Evolutionary conservation across 2,888 invertebrate species (phyloP).

Genomic region (Philereme transversata): DNA sequence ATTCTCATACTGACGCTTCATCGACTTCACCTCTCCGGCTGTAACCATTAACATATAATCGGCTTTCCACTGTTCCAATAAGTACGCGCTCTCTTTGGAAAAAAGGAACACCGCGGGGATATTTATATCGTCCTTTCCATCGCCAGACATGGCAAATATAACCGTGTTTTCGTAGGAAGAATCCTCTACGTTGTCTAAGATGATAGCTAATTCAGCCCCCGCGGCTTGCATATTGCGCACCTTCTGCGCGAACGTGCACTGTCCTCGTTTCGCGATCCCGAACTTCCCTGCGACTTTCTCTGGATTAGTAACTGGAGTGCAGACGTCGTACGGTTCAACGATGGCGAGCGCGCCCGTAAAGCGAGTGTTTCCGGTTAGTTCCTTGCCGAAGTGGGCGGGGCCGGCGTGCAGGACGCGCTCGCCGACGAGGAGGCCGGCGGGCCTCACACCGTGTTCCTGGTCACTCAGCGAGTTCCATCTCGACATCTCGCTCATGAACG

Average conservation of each 20-base stretch:
- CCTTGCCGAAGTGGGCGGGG: slow-evolving; percentile 95
- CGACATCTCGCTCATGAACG: slow-evolving; percentile 99
- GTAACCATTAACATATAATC: slow-evolving; percentile 83
- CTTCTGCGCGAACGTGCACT: slow-evolving; percentile 98
- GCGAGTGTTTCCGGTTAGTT: slow-evolving; percentile 86
- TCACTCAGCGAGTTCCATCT: slow-evolving; percentile 92
- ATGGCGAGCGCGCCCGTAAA: slow-evolving; percentile 86
- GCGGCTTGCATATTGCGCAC: slow-evolving; percentile 91
- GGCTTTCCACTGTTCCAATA: slow-evolving; percentile 84
- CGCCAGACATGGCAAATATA: slow-evolving; percentile 98
- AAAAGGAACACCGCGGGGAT: slow-evolving; percentile 97
- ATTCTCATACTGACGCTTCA: slow-evolving; percentile 57
- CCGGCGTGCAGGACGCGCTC: slow-evolving; percentile 86
- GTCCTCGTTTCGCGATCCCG: slow-evolving; percentile 94
- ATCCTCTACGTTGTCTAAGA: slow-evolving; percentile 91
- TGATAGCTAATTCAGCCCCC: slow-evolving; percentile 93
- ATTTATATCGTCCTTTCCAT: slow-evolving; percentile 92
- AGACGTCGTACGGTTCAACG: slow-evolving; percentile 89
- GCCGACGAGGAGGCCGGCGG: slow-evolving; percentile 59
- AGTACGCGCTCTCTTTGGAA: slow-evolving; percentile 87
- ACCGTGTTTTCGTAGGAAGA: slow-evolving; percentile 90
- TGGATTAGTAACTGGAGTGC: slow-evolving; percentile 82
- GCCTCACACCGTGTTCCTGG: slow-evolving; percentile 67
- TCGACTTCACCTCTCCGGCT: slow-evolving; percentile 75
- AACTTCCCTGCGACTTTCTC: slow-evolving; percentile 88